Conservation (phyloP, 2,888 invertebrate genomes). For the Biston stratarius region DNA sequence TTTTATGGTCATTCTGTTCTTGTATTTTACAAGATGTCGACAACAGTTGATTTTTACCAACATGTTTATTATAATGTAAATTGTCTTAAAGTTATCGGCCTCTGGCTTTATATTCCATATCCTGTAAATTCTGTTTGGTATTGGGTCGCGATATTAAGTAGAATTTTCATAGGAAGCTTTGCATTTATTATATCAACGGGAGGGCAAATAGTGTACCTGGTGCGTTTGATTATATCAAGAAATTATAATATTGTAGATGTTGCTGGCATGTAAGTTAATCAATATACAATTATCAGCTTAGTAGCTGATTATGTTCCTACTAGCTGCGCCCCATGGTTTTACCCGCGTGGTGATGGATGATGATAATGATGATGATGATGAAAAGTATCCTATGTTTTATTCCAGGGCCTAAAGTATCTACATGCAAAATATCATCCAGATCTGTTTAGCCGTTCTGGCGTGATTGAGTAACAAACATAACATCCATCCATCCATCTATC, state of each 20-base stretch:
- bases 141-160: slow-evolving; percentile 52
- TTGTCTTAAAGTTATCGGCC: slow-evolving; percentile 54
- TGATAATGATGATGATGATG: too few species aligned
- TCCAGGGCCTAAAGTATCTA: too few species aligned
- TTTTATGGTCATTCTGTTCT: slow-evolving; percentile 29
- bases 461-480: too few species aligned
- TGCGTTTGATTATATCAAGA: slow-evolving; percentile 54
- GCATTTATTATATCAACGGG: slow-evolving; percentile 56
- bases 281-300: background rate
- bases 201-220: slow-evolving; percentile 58
- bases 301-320: too few species aligned
- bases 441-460: too few species aligned
- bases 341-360: too few species aligned
- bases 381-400: too few species aligned
- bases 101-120: slow-evolving; percentile 65
- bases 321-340: too few species aligned
- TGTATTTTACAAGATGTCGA: slow-evolving; percentile 48
- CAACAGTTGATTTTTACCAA: slow-evolving; percentile 51
- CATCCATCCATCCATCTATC: too few species aligned
- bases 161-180: slow-evolving; percentile 49
- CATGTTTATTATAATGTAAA: slow-evolving; percentile 59
- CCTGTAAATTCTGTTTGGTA: slow-evolving; percentile 51
- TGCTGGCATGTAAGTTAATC: slow-evolving; percentile 64
- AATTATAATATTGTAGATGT: slow-evolving; percentile 60
- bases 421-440: too few species aligned